Conservation (phyloP, 2,888 invertebrate genomes). For the Balanococcus diminutus region DNA sequence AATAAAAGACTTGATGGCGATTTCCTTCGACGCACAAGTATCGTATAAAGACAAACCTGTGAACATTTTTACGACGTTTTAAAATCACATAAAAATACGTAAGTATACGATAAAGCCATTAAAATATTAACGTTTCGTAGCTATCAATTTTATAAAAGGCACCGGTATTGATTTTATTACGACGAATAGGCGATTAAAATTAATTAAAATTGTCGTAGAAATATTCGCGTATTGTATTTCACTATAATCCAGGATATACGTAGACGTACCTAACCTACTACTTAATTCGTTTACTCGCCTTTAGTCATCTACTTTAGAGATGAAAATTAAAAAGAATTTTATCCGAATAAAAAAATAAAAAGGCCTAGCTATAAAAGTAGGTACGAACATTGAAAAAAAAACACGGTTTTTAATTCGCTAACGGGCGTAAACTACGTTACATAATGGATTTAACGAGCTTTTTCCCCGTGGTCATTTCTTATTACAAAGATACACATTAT, state of each 20-base stretch:
- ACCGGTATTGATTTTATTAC: neutral
- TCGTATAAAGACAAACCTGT: slow-evolving; percentile 56
- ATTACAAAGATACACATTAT: slow-evolving; percentile 25
- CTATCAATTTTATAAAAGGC: neutral
- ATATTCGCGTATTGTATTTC: no score
- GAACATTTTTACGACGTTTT: neutral
- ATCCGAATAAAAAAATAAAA: neutral
- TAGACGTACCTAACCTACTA: neutral
- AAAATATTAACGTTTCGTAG: neutral
- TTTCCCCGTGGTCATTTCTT: neutral
- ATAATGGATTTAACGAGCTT: slow-evolving; percentile 9
- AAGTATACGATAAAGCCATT: neutral
- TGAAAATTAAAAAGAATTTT: slow-evolving; percentile 12
- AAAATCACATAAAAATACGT: neutral
- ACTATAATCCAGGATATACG: neutral
- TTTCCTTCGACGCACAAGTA: slow-evolving; percentile 54
- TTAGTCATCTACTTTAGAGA: neutral
- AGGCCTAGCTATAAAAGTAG: neutral
- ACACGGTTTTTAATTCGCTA: neutral
- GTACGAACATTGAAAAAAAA: neutral
- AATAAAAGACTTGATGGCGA: slow-evolving; percentile 56
- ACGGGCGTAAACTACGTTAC: neutral
- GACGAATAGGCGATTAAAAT: neutral
- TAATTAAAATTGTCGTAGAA: neutral
- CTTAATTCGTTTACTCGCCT: neutral